Evolutionary conservation across 1,140 invertebrate genomes (phyloP), one percentile per base, ranked within the genome.

Genomic region (Drosophila ohnishii): DNA sequence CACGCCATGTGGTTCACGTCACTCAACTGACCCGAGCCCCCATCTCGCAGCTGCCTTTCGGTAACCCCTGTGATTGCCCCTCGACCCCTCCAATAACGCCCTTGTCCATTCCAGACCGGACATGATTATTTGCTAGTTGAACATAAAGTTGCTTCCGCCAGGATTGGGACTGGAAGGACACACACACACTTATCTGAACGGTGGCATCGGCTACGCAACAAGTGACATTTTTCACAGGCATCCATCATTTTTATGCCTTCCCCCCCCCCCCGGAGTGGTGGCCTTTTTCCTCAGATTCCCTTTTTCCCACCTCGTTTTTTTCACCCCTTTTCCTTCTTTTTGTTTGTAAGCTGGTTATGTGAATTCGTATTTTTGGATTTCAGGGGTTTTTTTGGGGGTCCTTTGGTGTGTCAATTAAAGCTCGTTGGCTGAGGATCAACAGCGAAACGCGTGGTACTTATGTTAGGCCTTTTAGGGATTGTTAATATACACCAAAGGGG

Each of bases 71-170:
- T 71, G 67, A 71, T 71, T 71, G 67, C 42, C 67, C 65, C 40
- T 59, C 51, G 67, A 58, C 67, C 67, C 30, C 28, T 47, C 67
- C 65, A 71, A 58, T 59, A 71, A 59, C 51, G 35, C 40, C 50
- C 67, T 37, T 56, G 65, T 71, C 51, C 66, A 55, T 55, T 16
- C 13, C 66, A 56, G 63, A 58, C 75, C 73, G 84, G 84, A 88
- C 80, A 88, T 88, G 84, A 88, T 88, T 88, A 88, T 88, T 88
- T 88, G 84, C 84, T 88, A 80, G 84, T 88, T 87, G 85, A 88
- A 88, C 84, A 88, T 88, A 80, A 88, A 88, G 76, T 83, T 80
- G 62, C 58, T 60, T 60, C 63, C 40, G 30, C 28, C 28, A 44
- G 32, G 16, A 22, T 25, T 32, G 57, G 40, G 30, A 28, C n/a